Evolutionary conservation across 2,113 vertebrate species (phyloP).

Genomic region (Platysternon megacephalum): DNA sequence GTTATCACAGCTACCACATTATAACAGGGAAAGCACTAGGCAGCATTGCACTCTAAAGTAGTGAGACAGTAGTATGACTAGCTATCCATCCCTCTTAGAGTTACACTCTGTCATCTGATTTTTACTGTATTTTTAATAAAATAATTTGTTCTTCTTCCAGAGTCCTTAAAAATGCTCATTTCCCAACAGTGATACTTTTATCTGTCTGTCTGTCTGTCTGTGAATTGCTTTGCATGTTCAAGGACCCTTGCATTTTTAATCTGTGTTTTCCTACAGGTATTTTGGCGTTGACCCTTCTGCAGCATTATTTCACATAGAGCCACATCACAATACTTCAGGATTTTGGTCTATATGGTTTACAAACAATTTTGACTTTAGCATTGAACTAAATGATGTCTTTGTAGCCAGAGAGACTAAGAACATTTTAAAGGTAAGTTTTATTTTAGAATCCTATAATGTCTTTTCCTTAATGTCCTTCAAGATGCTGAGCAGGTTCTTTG

Average conservation of each 20-base stretch:
- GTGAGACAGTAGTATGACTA: neutral
- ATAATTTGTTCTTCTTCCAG: neutral
- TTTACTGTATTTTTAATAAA: neutral
- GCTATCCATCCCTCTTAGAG: neutral
- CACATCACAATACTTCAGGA: slow-evolving; percentile 77
- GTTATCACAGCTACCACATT: neutral
- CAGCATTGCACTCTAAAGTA: accelerated
- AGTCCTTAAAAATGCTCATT: neutral
- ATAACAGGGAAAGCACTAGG: neutral
- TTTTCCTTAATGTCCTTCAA: neutral
- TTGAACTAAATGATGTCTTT: slow-evolving; percentile 84
- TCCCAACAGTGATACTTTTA: neutral
- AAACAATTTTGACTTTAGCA: slow-evolving; percentile 81
- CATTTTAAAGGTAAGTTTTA: slow-evolving; percentile 83
- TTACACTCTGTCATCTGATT: neutral
- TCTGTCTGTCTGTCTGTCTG: neutral
- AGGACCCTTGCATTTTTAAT: neutral
- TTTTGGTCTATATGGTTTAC: slow-evolving; percentile 91
- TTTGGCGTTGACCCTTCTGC: slow-evolving; percentile 78
- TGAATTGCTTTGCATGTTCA: neutral
- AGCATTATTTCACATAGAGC: slow-evolving; percentile 85
- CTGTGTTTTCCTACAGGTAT: slow-evolving; percentile 73
- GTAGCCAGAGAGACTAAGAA: slow-evolving; percentile 82
- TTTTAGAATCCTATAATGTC: neutral
- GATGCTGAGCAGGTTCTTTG: neutral